phyloP scores from a whole-genome alignment of 2,113 vertebrate species.

The Bolborhynchus lineola region DNA sequence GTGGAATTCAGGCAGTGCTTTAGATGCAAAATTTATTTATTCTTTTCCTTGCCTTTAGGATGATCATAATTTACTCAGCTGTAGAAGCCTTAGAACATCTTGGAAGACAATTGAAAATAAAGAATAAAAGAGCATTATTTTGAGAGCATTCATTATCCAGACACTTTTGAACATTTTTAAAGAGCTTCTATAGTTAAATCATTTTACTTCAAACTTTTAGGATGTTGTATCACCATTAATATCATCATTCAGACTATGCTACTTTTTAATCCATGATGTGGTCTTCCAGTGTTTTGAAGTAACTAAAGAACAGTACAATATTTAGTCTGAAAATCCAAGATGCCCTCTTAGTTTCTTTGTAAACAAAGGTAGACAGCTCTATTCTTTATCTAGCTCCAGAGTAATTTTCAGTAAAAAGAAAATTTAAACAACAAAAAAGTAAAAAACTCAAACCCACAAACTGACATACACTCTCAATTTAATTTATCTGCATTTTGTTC shows the following conservation, averaged over 20 bases:
- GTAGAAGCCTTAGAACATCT: neutral
- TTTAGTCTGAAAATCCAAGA: neutral
- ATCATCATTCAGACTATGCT: neutral
- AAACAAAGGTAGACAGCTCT: neutral
- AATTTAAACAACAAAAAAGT: neutral
- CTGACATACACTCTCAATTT: neutral
- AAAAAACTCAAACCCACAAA: neutral
- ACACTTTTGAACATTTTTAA: neutral
- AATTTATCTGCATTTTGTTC: neutral
- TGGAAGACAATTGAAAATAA: neutral
- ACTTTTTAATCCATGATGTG: neutral
- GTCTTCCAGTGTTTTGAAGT: neutral
- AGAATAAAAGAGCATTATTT: neutral
- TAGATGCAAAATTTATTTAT: neutral
- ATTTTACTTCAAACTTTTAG: neutral
- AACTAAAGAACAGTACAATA: neutral
- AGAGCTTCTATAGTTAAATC: neutral
- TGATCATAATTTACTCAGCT: neutral
- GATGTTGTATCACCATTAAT: neutral
- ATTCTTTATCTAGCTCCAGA: neutral
- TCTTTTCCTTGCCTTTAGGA: slow-evolving; percentile 11
- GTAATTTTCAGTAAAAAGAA: neutral
- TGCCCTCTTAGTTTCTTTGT: neutral
- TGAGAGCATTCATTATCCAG: neutral
- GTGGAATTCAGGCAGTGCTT: neutral